Percentiles rank a stretch among this genome's conserved stretches.
phyloP scores from a whole-genome alignment of 2,888 invertebrate genomes.

The Phyto melanocephala region DNA sequence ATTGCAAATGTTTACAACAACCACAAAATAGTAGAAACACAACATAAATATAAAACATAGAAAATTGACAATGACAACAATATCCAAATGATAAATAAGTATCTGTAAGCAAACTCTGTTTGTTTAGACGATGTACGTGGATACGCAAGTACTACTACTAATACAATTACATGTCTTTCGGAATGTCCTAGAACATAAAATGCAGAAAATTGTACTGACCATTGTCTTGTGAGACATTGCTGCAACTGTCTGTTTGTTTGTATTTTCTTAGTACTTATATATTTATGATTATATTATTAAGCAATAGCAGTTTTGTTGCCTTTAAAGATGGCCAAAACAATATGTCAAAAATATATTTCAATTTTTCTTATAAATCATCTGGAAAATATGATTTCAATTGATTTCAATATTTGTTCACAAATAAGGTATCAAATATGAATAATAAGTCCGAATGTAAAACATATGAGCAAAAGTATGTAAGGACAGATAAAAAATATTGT shows the following conservation, averaged over 20 bases:
- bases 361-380: conserved; percentile 63
- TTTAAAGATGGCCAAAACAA: conserved; percentile 68
- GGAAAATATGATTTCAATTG: conserved; percentile 23
- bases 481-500: no score
- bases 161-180: conserved; percentile 22
- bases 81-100: conserved; percentile 23
- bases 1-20: conserved; percentile 66
- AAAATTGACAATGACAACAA: conserved; percentile 62
- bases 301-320: conserved; percentile 17
- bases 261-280: not conserved
- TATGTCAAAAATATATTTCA: conserved; percentile 77
- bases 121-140: not conserved
- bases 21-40: conserved; percentile 28
- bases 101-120: not conserved
- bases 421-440: not conserved
- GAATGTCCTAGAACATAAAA: conserved; percentile 59
- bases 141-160: conserved; percentile 5
- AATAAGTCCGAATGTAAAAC: not conserved
- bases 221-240: conserved; percentile 40
- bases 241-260: not conserved
- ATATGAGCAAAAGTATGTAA: not conserved
- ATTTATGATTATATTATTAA: conserved; percentile 35
- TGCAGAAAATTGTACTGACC: conserved; percentile 45
- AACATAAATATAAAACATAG: not conserved
- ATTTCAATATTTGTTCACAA: not conserved